Evolutionary conservation across 2,797 vertebrate genomes (phyloP).

Genomic region (Melanotaenia pygmaea): DNA sequence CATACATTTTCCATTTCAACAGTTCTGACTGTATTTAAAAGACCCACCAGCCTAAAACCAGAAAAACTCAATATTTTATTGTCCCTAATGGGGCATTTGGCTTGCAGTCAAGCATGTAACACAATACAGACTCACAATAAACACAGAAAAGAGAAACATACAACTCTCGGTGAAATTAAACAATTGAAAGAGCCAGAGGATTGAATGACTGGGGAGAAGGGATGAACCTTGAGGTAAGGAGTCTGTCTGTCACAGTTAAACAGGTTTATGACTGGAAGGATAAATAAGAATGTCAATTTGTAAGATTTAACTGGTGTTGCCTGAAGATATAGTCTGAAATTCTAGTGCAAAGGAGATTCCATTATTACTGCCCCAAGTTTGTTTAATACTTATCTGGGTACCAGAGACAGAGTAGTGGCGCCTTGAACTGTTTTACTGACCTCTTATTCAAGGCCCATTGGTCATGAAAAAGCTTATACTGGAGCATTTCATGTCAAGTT

Average conservation of each 20-base stretch:
- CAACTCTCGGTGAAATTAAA: conserved; percentile 45
- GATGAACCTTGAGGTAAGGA: conserved; percentile 45
- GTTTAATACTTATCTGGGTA: conserved; percentile 35
- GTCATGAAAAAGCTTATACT: conserved; percentile 21
- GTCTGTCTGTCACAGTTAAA: conserved; percentile 56
- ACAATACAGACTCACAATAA: conserved; percentile 62
- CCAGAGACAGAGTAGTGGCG: not conserved
- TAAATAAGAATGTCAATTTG: conserved; percentile 51
- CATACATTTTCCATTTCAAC: conserved; percentile 48
- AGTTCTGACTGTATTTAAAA: conserved; percentile 46
- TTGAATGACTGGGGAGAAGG: conserved; percentile 34
- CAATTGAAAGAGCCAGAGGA: conserved; percentile 34
- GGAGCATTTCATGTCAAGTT: conserved; percentile 25
- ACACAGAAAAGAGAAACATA: conserved; percentile 58
- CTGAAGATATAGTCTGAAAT: conserved; percentile 39
- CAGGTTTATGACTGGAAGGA: conserved; percentile 50
- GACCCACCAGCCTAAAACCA: conserved; percentile 45
- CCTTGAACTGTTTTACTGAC: conserved; percentile 34
- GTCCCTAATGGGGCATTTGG: conserved; percentile 72
- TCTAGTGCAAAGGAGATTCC: conserved; percentile 19
- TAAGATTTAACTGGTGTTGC: conserved; percentile 49
- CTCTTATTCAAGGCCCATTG: conserved; percentile 48
- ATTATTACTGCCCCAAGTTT: conserved; percentile 26
- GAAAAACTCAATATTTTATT: conserved; percentile 66
- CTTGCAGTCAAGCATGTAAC: conserved; percentile 63